Evolutionary conservation across 2,888 invertebrate genomes (phyloP).

Genomic region (Sclerodermus sp.): DNA sequence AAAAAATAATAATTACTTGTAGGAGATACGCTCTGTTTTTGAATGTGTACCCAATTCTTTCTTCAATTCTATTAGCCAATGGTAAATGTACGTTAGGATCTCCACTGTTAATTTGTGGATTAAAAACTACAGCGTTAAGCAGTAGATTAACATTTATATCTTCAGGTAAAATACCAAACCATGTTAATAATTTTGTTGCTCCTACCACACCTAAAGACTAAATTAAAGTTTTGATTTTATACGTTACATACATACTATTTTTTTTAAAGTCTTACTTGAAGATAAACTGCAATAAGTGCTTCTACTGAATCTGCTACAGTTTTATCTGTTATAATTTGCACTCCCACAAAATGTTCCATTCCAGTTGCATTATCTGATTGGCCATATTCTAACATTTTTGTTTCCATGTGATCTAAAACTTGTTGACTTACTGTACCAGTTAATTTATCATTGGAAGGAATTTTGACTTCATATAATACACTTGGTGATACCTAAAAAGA

Average conservation of each 20-base stretch:
- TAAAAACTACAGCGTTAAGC: conserved; percentile 29
- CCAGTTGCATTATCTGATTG: conserved; percentile 51
- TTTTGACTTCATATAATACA: conserved; percentile 59
- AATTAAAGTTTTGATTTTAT: no score
- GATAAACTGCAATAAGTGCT: conserved; percentile 79
- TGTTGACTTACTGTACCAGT: conserved; percentile 52
- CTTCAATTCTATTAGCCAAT: conserved; percentile 61
- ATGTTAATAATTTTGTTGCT: conserved; percentile 65
- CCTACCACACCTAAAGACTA: conserved; percentile 28
- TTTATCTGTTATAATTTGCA: conserved; percentile 65
- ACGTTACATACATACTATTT: no score
- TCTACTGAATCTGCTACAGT: conserved; percentile 82
- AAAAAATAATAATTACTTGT: conserved; percentile 60
- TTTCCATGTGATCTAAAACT: conserved; percentile 44
- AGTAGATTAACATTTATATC: conserved; percentile 50
- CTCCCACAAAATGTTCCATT: conserved; percentile 58
- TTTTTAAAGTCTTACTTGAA: conserved; percentile 54
- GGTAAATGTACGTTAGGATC: conserved; percentile 53
- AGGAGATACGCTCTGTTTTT: conserved; percentile 78
- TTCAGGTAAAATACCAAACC: conserved; percentile 66
- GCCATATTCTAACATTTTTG: conserved; percentile 29
- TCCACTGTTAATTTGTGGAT: conserved; percentile 1
- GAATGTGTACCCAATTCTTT: conserved; percentile 74
- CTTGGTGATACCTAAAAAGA: conserved; percentile 57
- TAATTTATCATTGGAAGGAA: conserved; percentile 46